Conservation (phyloP, 2,888 invertebrate genomes). For the Stenchaetothrips biformis region DNA sequence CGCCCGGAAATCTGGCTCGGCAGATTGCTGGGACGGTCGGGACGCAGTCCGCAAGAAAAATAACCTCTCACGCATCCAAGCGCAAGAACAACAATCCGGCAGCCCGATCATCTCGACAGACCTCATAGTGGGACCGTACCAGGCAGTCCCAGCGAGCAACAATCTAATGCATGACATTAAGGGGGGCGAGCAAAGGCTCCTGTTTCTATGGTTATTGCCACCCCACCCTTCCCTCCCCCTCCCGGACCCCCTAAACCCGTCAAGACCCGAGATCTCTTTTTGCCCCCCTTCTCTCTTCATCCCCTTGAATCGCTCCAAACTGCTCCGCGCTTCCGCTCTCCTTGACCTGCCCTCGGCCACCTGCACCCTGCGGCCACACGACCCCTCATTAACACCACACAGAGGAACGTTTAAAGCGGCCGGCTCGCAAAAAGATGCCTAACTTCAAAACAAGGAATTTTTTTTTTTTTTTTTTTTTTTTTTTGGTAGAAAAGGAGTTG, state of each 20-base stretch:
- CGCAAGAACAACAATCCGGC: slow-evolving; percentile 3
- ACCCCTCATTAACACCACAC: too few relatives aligned
- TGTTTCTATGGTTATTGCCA: slow-evolving; percentile 20
- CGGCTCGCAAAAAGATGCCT: too few relatives aligned
- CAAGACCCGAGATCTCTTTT: slow-evolving; percentile 18
- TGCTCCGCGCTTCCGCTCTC: neutral
- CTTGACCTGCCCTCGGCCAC: too few relatives aligned
- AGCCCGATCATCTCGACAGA: slow-evolving; percentile 16
- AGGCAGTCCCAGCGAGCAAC: slow-evolving; percentile 11
- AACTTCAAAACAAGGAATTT: too few relatives aligned
- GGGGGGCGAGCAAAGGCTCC: slow-evolving; percentile 3
- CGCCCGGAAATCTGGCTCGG: neutral
- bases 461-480: too few relatives aligned
- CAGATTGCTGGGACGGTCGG: neutral
- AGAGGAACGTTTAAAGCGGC: too few relatives aligned
- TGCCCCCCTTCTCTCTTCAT: neutral
- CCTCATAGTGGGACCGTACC: neutral
- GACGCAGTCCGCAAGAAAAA: slow-evolving; percentile 10
- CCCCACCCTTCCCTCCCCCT: neutral
- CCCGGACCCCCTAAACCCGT: neutral
- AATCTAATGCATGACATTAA: slow-evolving; percentile 22
- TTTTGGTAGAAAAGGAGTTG: too few relatives aligned
- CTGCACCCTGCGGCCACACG: too few relatives aligned
- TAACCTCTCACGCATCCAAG: slow-evolving; percentile 13
- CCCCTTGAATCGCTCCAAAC: neutral